Percentiles rank a stretch among this genome's conserved stretches.
These are phyloP conservation scores for Myocastor coypus DNA, from an alignment of 2,113 vertebrate genomes.

Conservation along the genomic window DNA sequence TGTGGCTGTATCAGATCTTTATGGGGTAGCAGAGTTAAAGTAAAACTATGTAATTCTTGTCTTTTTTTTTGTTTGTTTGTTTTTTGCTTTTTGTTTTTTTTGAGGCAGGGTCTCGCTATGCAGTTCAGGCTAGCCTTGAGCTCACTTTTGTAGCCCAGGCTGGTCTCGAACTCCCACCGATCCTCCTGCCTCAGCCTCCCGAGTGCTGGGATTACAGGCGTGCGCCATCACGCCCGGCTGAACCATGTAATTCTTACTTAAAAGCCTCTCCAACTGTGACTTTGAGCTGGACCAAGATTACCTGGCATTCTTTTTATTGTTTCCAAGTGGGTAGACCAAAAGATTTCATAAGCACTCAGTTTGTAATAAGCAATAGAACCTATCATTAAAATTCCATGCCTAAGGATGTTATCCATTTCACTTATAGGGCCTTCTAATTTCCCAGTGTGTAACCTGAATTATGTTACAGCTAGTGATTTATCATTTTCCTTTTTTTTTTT, in stretches of 20 bases:
- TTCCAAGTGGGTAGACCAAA: background rate
- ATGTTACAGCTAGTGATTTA: background rate
- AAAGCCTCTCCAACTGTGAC: background rate
- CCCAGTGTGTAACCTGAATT: background rate
- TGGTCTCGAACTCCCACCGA: too few relatives aligned
- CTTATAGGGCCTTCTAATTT: background rate
- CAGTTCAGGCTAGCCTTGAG: too few relatives aligned
- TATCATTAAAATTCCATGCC: background rate
- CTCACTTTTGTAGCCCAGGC: too few relatives aligned
- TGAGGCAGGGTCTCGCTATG: too few relatives aligned
- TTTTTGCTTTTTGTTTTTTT: too few relatives aligned
- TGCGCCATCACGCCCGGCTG: too few relatives aligned
- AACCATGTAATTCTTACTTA: background rate
- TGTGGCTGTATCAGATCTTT: background rate
- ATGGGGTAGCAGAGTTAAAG: background rate
- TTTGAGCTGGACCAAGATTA: background rate
- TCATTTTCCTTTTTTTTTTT: constrained; percentile 16
- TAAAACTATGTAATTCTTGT: too few relatives aligned
- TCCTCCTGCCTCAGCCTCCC: too few relatives aligned
- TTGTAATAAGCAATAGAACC: background rate
- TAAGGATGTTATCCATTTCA: background rate
- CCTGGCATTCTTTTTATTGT: background rate
- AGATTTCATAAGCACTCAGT: background rate
- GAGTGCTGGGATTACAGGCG: too few relatives aligned
- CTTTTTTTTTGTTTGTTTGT: too few relatives aligned